These are phyloP conservation scores for Drosophila greeni DNA, from an alignment of 2,888 invertebrate species.

Conservation along the genomic window DNA sequence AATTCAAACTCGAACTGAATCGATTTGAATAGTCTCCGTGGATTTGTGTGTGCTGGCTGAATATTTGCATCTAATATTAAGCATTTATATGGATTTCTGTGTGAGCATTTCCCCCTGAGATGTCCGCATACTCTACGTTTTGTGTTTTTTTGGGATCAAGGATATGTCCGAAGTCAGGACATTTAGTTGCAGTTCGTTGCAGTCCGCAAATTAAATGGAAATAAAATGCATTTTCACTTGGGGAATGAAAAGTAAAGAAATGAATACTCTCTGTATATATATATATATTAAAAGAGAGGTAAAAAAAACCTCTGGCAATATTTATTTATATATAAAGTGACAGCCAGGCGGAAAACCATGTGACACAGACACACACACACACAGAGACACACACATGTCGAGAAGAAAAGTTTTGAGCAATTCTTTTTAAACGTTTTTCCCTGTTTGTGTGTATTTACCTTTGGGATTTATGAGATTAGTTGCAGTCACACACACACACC, in stretches of 20 bases:
- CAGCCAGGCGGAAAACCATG: slow-evolving; percentile 31
- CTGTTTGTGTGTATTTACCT: slow-evolving; percentile 68
- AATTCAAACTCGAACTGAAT: slow-evolving; percentile 12
- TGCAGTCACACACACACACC: slow-evolving; percentile 46
- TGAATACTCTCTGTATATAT: slow-evolving; percentile 11
- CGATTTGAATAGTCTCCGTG: slow-evolving; percentile 24
- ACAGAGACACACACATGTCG: slow-evolving; percentile 11
- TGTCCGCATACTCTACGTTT: neutral
- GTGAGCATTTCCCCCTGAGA: slow-evolving; percentile 25
- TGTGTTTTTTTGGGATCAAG: slow-evolving; percentile 9
- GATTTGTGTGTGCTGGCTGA: slow-evolving; percentile 16
- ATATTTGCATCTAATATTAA: slow-evolving; percentile 37
- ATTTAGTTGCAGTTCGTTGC: slow-evolving; percentile 38
- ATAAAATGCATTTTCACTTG: slow-evolving; percentile 52
- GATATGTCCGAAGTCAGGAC: slow-evolving; percentile 23
- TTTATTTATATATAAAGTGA: slow-evolving; percentile 31
- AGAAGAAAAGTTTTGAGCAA: slow-evolving; percentile 54
- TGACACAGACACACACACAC: slow-evolving; percentile 28
- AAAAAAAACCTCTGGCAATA: neutral
- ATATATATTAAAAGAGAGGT: neutral
- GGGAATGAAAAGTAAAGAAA: slow-evolving; percentile 17
- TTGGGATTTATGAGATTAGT: slow-evolving; percentile 72
- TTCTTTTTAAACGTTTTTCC: slow-evolving; percentile 67
- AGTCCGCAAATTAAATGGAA: slow-evolving; percentile 63
- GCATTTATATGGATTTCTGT: slow-evolving; percentile 37